Evolutionary conservation across 2,888 invertebrate species (phyloP), one percentile per base, ranked within the genome.

Genomic region (Venustoraphidia nigricollis): DNA sequence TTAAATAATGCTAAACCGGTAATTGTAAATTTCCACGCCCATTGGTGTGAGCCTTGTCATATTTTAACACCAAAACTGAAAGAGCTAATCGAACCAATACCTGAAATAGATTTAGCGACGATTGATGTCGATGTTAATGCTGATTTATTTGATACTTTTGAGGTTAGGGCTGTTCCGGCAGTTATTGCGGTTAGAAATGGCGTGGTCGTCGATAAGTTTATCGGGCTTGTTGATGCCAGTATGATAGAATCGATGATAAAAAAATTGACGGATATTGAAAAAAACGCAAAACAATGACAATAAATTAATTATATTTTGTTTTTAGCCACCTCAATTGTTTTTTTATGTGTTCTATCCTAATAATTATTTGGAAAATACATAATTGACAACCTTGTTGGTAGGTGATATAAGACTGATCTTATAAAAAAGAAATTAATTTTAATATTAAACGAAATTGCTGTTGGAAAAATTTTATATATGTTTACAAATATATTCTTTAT

Each of bases 41-140:
- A 90, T 56, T 90, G 90, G 90, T 90, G 90, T 60, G 88, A 88
- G 65, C 89, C 90, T 0, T 90, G 90, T 65, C 87, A 87, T 66
- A 84, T 88, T 58, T 70, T 90, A 10, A 89, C 89, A 1, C 89
- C 89, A 2, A 85, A 86, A 66, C 75, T 90, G 63, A 77, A 77
- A 56, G 83, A 86, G 61, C 65, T 90, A 45, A 75, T 89, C 35
- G 80, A 81, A 55, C 81, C 82, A 2, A 76, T 81, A 45, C 72
- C 73, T 9, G 75, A 82, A 56, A 72, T 90, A 46, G 81, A 89
- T 66, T 68, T 90, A 54, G 89, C 89, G 2, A 78, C 87, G 17
- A 80, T 90, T 0, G 83, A 89, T 64, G 86, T 90, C 0, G 90
- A 89, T 60, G 73, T 76, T 42, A 85, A 89, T 64, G 80, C 85